phyloP scores from a whole-genome alignment of 92 coral and sea anemone species.

The Hydrozoanthus gracilis region DNA sequence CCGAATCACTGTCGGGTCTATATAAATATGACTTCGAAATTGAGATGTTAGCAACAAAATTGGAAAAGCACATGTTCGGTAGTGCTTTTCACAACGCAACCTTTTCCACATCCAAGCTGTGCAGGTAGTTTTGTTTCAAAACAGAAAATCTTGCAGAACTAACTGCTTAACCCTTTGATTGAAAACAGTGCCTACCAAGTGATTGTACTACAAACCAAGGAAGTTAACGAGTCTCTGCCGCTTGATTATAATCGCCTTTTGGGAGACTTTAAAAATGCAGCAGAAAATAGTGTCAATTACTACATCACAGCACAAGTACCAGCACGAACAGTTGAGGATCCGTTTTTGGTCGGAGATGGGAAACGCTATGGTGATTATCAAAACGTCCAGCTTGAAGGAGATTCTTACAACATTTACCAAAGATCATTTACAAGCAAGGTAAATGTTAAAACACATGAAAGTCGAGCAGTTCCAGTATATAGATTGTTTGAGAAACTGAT shows the following conservation, averaged over 20 bases:
- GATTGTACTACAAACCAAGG: neutral
- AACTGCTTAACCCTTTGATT: too few species aligned
- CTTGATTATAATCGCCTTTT: neutral
- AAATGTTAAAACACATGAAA: neutral
- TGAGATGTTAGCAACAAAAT: too few species aligned
- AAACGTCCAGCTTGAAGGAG: constrained; percentile 30
- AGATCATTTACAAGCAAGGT: constrained; percentile 45
- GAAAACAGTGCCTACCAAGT: constrained; percentile 20
- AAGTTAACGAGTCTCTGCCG: neutral
- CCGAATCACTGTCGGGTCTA: too few species aligned
- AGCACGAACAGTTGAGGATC: neutral
- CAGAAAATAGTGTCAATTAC: neutral
- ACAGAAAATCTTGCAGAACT: too few species aligned
- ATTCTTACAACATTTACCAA: constrained; percentile 38
- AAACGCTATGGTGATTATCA: constrained; percentile 2
- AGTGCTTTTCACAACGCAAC: too few species aligned
- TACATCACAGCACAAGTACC: constrained; percentile 13
- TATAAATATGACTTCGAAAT: too few species aligned
- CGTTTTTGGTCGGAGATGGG: constrained; percentile 48
- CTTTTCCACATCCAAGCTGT: too few species aligned
- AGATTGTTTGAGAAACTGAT: too few species aligned
- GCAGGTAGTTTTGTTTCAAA: too few species aligned
- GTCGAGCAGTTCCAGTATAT: too few species aligned
- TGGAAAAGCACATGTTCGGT: too few species aligned
- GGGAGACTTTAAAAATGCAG: constrained; percentile 5